Evolutionary conservation across 2,797 vertebrate species (phyloP).

Genomic region (Enteromius thamalakanensis): DNA sequence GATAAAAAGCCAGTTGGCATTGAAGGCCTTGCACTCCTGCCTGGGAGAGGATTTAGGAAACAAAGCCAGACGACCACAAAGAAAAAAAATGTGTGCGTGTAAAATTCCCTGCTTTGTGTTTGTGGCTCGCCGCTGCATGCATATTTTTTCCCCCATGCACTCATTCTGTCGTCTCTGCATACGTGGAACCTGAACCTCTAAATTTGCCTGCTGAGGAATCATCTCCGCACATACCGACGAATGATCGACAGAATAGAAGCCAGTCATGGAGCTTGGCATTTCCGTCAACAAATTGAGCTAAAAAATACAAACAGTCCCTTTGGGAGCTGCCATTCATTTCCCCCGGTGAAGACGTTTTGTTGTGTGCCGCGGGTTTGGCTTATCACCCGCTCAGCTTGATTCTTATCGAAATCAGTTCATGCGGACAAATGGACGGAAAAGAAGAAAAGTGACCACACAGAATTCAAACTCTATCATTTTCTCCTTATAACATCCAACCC

Average conservation of each 20-base stretch:
- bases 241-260: conserved; percentile 20
- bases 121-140: neutral
- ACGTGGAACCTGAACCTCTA: conserved; percentile 14
- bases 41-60: conserved; percentile 38
- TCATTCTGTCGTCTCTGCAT: conserved; percentile 20
- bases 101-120: conserved; percentile 20
- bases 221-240: conserved; percentile 16
- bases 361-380: conserved; percentile 35
- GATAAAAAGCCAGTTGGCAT: conserved; percentile 44
- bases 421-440: conserved; percentile 28
- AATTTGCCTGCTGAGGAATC: conserved; percentile 34
- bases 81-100: conserved; percentile 1
- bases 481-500: neutral
- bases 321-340: conserved; percentile 54
- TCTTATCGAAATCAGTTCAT: conserved; percentile 53
- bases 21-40: conserved; percentile 29
- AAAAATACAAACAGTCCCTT: conserved; percentile 49
- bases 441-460: conserved; percentile 47
- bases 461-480: conserved; percentile 1
- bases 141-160: neutral
- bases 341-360: conserved; percentile 36
- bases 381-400: conserved; percentile 52
- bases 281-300: conserved; percentile 45
- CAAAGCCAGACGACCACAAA: conserved; percentile 20
- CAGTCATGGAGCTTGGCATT: conserved; percentile 19